Base-by-base conservation (phyloP, 2,888 invertebrate species). In the Bombyx huttoni region DNA sequence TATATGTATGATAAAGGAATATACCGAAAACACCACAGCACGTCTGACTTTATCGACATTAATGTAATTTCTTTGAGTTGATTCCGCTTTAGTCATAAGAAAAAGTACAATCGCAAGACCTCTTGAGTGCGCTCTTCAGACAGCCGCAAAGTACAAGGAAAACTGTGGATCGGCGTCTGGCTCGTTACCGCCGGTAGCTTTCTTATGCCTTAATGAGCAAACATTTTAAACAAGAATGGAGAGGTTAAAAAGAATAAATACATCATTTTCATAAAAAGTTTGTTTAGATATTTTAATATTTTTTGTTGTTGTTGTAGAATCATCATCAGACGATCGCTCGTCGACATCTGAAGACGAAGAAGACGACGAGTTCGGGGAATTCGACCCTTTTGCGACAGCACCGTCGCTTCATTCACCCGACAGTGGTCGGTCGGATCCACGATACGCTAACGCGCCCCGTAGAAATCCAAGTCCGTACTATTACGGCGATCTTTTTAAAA, bases 401-500 rank as follows among this genome's bases (percentile, higher is more conserved):
- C 89, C 90, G 56, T 91, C 92, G 57, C 75, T 92, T 58, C 92
- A 92, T 75, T 93, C 93, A 1, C 93, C 93, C 9, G 93, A 93
- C 64, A 93, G 93, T 64, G 92, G 92, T 53, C 90, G 90, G 62
- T 79, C 90, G 55, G 88, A 88, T 58, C 88, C 87, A 6, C 73
- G 87, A 61, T 77, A 91, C 91, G 80, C 86, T 59, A 77, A 90
- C 91, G 73, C 89, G 10, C 86, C 91, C 56, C 74, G 90, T 59
- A 90, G 94, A 45, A 94, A 94, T 70, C 94, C 94, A 10, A 95
- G 94, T 53, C 94, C 95, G 0, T 95, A 95, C 71, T 95, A 95
- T 66, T 95, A 95, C 91, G 94, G 94, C 0, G 95, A 95, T 70
- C 79, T 95, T 51, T 92, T 94, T 66, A 89, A 77, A 81, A 89